phyloP scores from a whole-genome alignment of 1,140 invertebrate genomes.

The Myzus persicae region DNA sequence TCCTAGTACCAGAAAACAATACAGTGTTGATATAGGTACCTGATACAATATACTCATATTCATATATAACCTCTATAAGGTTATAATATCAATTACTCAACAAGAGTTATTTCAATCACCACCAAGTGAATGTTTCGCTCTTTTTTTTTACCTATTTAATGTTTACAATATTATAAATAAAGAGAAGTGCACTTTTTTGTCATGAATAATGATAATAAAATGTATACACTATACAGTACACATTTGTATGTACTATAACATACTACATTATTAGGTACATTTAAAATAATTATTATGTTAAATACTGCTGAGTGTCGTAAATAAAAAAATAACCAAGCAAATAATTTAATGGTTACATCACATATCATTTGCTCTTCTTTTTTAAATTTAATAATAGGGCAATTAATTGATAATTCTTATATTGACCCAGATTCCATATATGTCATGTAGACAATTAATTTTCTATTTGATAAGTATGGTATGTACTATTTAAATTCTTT shows the following conservation, averaged over 20 bases:
- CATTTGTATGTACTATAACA: no score
- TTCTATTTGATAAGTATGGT: no score
- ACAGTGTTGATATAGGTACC: no score
- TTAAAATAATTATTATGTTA: not conserved
- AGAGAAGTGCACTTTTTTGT: not conserved
- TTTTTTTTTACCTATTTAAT: not conserved
- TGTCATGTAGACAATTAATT: no score
- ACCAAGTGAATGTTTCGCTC: no score
- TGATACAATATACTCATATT: no score
- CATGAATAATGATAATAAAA: no score
- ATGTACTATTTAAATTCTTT: no score
- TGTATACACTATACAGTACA: no score
- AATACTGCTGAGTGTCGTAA: not conserved
- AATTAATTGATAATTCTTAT: not conserved
- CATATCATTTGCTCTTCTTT: not conserved
- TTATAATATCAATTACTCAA: not conserved
- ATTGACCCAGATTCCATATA: not conserved
- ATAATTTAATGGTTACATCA: not conserved
- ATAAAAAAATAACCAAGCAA: not conserved
- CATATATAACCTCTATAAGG: not conserved
- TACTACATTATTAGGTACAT: no score
- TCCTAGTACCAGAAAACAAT: no score
- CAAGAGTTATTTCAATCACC: not conserved
- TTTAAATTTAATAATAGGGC: not conserved
- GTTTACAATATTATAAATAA: not conserved